Percentiles rank a stretch among this genome's conserved stretches.
phyloP scores from a whole-genome alignment of 2,888 invertebrate species.

The Amphipoea oculea region DNA sequence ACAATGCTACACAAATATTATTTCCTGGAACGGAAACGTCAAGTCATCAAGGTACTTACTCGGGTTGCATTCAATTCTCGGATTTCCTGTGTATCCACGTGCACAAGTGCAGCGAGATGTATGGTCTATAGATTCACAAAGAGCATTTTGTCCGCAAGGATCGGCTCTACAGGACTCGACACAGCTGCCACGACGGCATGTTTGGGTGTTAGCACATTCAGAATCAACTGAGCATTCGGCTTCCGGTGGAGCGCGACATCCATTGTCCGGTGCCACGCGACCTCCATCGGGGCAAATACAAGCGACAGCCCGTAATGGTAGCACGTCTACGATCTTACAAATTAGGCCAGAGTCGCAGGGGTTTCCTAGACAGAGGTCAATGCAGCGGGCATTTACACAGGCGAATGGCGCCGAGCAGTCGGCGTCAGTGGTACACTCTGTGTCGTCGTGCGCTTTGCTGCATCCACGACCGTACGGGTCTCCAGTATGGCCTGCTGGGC shows the following conservation, averaged over 20 bases:
- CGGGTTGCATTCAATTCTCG: conserved; percentile 93
- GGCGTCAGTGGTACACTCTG: conserved; percentile 93
- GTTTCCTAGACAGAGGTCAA: conserved; percentile 94
- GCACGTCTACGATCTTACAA: conserved; percentile 94
- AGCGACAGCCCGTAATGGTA: conserved; percentile 95
- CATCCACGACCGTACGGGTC: conserved; percentile 93
- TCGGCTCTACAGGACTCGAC: conserved; percentile 94
- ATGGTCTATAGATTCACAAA: conserved; percentile 94
- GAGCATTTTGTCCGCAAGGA: conserved; percentile 95
- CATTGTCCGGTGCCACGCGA: conserved; percentile 93
- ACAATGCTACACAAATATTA: not conserved
- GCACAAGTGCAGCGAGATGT: conserved; percentile 95
- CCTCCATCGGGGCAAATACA: conserved; percentile 96
- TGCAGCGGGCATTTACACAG: conserved; percentile 94
- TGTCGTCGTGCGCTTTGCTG: conserved; percentile 77
- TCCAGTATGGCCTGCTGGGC: conserved; percentile 94
- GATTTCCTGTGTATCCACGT: conserved; percentile 94
- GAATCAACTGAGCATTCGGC: conserved; percentile 93
- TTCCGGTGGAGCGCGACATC: conserved; percentile 92
- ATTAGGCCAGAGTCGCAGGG: conserved; percentile 95
- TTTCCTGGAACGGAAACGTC: conserved; percentile 32
- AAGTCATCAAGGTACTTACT: conserved; percentile 78
- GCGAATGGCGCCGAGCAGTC: conserved; percentile 94
- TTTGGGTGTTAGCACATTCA: conserved; percentile 94
- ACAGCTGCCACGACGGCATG: conserved; percentile 94